Conservation (phyloP, 2,113 vertebrate genomes). For the Ciconia boyciana region DNA sequence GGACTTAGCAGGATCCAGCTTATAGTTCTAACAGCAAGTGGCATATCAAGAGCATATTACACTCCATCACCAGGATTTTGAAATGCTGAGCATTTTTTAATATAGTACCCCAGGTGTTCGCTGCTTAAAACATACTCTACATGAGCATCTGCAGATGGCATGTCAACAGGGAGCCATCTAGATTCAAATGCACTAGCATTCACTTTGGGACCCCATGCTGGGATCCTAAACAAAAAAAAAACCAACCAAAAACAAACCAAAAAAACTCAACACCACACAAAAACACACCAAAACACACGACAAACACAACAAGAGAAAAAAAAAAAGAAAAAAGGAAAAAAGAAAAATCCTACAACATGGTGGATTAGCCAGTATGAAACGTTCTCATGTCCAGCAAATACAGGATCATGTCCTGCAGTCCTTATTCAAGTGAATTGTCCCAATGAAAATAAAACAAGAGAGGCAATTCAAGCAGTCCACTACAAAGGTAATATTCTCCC, state of each 20-base stretch:
- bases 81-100: slow-evolving; percentile 64
- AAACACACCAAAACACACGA: background rate
- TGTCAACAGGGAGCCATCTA: slow-evolving; percentile 41
- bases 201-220: background rate
- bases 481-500: background rate
- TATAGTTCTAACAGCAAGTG: slow-evolving; percentile 45
- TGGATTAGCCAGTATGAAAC: background rate
- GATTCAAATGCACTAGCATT: slow-evolving; percentile 32
- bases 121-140: slow-evolving; percentile 57
- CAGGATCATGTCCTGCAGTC: background rate
- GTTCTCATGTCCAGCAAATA: background rate
- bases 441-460: background rate
- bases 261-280: background rate
- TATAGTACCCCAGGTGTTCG: slow-evolving; percentile 57
- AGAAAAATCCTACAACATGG: background rate
- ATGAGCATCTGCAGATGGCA: slow-evolving; percentile 58
- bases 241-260: background rate
- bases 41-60: slow-evolving; percentile 45
- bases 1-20: slow-evolving; percentile 40
- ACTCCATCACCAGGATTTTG: slow-evolving; percentile 48
- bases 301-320: background rate
- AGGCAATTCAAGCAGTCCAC: background rate
- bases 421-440: background rate
- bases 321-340: too few species aligned
- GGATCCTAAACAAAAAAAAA: background rate